These are phyloP conservation scores for Siphonodentalium dalli DNA, from an alignment of 2,888 invertebrate genomes.

Conservation along the genomic window DNA sequence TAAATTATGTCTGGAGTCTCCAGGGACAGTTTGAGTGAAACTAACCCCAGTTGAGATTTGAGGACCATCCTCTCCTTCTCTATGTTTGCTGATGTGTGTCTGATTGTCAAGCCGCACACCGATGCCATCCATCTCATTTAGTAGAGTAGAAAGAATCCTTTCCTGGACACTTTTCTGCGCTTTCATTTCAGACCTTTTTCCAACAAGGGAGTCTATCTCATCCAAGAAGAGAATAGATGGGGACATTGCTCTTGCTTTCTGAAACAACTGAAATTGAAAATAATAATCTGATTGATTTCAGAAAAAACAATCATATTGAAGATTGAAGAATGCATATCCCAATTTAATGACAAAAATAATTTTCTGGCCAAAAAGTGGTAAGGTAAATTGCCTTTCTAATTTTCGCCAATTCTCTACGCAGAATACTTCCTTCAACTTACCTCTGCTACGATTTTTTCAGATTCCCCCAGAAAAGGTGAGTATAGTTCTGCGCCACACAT, in stretches of 20 bases:
- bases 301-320: neutral
- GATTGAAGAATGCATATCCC: too few species aligned
- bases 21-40: too few species aligned
- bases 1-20: too few species aligned
- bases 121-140: slow-evolving; percentile 75
- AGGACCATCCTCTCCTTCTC: too few species aligned
- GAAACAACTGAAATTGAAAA: slow-evolving; percentile 66
- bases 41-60: too few species aligned
- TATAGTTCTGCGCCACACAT: slow-evolving; percentile 73
- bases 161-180: slow-evolving; percentile 68
- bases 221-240: slow-evolving; percentile 74
- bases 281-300: neutral
- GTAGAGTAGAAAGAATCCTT: slow-evolving; percentile 71
- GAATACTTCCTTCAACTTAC: too few species aligned
- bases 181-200: slow-evolving; percentile 55
- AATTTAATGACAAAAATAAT: too few species aligned
- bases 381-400: too few species aligned
- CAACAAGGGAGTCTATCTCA: slow-evolving; percentile 70
- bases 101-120: slow-evolving; percentile 60
- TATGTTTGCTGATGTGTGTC: too few species aligned
- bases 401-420: too few species aligned
- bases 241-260: slow-evolving; percentile 71
- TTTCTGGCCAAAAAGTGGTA: too few species aligned
- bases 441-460: slow-evolving; percentile 71
- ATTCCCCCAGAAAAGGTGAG: slow-evolving; percentile 74